Percentiles rank a stretch among this genome's conserved stretches.
Evolutionary conservation across 2,888 invertebrate genomes (phyloP).

Genomic region (Trissoscelio sp.): DNA sequence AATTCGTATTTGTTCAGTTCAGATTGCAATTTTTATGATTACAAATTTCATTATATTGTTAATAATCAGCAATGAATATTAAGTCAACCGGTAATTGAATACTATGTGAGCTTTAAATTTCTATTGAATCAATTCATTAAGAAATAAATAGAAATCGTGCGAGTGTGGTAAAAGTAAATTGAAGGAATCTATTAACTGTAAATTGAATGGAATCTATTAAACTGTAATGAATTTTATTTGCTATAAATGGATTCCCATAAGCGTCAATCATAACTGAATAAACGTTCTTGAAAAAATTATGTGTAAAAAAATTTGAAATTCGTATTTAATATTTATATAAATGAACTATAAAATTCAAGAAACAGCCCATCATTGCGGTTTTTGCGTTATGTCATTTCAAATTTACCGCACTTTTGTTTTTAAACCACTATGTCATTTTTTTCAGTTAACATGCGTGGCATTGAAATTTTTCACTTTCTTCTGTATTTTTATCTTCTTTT

Average conservation of each 20-base stretch:
- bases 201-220: slow-evolving; percentile 39
- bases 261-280: slow-evolving; percentile 24
- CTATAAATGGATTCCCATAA: slow-evolving; percentile 17
- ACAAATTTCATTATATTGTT: background rate
- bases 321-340: background rate
- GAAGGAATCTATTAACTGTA: slow-evolving; percentile 38
- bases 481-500: background rate
- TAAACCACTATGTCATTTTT: too few species aligned
- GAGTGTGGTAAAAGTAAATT: slow-evolving; percentile 40
- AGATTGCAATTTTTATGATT: background rate
- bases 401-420: too few species aligned
- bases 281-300: slow-evolving; percentile 1
- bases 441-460: background rate
- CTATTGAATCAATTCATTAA: slow-evolving; percentile 33
- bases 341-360: too few species aligned
- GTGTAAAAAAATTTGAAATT: background rate
- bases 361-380: too few species aligned
- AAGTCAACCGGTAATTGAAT: slow-evolving; percentile 1
- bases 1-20: too few species aligned
- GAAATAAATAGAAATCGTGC: slow-evolving; percentile 39
- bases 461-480: background rate
- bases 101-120: slow-evolving; percentile 8
- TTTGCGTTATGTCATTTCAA: too few species aligned
- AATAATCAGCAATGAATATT: background rate
- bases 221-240: slow-evolving; percentile 14